phyloP scores from a whole-genome alignment of 2,113 vertebrate species.

The Neodontobutis hainanensis region DNA sequence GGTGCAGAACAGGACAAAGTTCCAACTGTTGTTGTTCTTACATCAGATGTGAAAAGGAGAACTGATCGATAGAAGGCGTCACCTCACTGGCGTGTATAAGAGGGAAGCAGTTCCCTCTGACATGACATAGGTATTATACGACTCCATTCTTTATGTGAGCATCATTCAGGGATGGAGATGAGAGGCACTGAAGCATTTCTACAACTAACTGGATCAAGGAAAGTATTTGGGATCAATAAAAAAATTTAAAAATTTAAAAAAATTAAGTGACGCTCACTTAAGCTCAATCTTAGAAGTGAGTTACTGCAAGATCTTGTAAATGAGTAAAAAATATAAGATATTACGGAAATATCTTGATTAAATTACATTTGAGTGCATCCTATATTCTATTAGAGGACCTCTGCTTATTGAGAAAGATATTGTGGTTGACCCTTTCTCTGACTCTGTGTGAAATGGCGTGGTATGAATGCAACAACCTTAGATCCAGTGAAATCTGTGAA shows the following conservation, averaged over 20 bases:
- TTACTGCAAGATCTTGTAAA: background rate
- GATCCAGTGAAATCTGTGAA: conserved; percentile 26
- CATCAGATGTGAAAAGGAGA: conserved; percentile 38
- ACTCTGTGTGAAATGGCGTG: conserved; percentile 1
- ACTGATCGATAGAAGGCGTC: conserved; percentile 58
- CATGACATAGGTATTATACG: conserved; percentile 25
- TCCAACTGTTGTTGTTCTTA: conserved; percentile 28
- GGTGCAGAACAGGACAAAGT: background rate
- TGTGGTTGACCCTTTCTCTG: background rate
- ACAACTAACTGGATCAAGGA: conserved; percentile 27
- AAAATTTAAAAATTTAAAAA: too few species aligned
- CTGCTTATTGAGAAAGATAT: background rate
- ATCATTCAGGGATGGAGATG: conserved; percentile 55
- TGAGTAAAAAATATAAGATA: too few species aligned
- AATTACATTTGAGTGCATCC: too few species aligned
- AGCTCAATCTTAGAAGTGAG: conserved; percentile 9
- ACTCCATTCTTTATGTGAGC: conserved; percentile 58
- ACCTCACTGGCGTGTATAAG: conserved; percentile 18
- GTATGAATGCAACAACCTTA: too few species aligned
- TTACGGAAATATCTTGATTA: too few species aligned
- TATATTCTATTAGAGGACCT: too few species aligned
- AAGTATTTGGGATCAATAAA: conserved; percentile 35
- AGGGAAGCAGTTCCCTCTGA: conserved; percentile 19
- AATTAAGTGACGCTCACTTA: conserved; percentile 12
- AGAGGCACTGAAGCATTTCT: conserved; percentile 21